A percentile compares a stretch with the other conserved stretches of the same genome.
Evolutionary conservation across 1,140 invertebrate genomes (phyloP).

Genomic region (Ectropis grisescens): DNA sequence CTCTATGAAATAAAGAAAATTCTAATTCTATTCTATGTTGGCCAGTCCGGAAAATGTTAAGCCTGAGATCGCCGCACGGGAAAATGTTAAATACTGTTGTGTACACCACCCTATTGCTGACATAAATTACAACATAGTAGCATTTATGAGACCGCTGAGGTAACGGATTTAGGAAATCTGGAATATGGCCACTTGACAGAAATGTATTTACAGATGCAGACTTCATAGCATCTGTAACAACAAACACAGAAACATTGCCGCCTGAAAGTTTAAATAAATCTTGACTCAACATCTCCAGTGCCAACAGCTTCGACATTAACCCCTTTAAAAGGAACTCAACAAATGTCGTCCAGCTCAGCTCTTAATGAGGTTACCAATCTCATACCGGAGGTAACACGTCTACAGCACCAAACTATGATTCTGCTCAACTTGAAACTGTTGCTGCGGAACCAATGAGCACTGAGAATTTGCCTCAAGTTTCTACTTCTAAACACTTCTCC

Average conservation of each 20-base stretch:
- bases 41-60: too few relatives aligned
- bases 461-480: slow-evolving; percentile 1
- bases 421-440: too few relatives aligned
- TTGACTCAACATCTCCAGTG: slow-evolving; percentile 4
- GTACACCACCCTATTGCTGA: slow-evolving; percentile 34
- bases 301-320: slow-evolving; percentile 1
- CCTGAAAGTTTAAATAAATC: slow-evolving; percentile 5
- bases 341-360: too few relatives aligned
- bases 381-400: too few relatives aligned
- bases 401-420: too few relatives aligned
- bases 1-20: too few relatives aligned
- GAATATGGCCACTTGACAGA: slow-evolving; percentile 1
- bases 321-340: too few relatives aligned
- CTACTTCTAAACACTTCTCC: slow-evolving; percentile 1
- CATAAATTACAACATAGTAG: slow-evolving; percentile 50
- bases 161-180: slow-evolving; percentile 23
- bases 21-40: too few relatives aligned
- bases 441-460: slow-evolving; percentile 4
- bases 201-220: slow-evolving; percentile 1
- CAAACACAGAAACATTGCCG: neutral
- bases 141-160: slow-evolving; percentile 35
- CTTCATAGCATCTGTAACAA: neutral
- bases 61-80: too few relatives aligned
- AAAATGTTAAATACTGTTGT: too few relatives aligned
- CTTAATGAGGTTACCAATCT: too few relatives aligned